phyloP scores from a whole-genome alignment of 2,113 vertebrate species.

The Aepyceros melampus region DNA sequence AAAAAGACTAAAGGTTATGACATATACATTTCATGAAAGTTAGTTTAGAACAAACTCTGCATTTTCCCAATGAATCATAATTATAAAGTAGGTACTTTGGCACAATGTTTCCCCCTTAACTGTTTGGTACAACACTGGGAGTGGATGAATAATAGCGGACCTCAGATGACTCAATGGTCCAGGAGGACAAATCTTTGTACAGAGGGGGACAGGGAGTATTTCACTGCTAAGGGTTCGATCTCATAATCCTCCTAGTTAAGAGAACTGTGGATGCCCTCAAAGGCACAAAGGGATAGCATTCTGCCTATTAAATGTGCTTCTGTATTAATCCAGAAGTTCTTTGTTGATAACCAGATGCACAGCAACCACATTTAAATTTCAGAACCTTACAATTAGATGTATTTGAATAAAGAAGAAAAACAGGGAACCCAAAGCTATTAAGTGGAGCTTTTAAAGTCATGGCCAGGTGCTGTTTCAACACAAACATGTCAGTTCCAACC shows the following conservation, averaged over 20 bases:
- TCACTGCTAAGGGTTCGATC: neutral
- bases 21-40: neutral
- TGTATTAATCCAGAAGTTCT: slow-evolving; percentile 26
- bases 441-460: slow-evolving; percentile 63
- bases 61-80: neutral
- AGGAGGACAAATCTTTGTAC: slow-evolving; percentile 29
- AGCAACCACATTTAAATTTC: slow-evolving; percentile 66
- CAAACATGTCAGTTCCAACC: slow-evolving; percentile 26
- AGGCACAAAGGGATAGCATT: slow-evolving; percentile 21
- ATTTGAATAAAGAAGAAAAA: slow-evolving; percentile 27
- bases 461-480: slow-evolving; percentile 71
- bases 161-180: slow-evolving; percentile 29
- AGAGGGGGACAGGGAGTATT: slow-evolving; percentile 30
- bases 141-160: neutral
- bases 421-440: slow-evolving; percentile 14
- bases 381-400: slow-evolving; percentile 44
- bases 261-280: neutral
- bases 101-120: neutral
- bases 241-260: slow-evolving; percentile 41
- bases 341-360: slow-evolving; percentile 48
- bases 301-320: slow-evolving; percentile 30
- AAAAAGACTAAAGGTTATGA: neutral
- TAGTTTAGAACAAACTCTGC: neutral
- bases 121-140: neutral
- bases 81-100: neutral